Evolutionary conservation across 2,888 invertebrate species (phyloP), one percentile per base, ranked within the genome.

Genomic region (Polydrusus pterygomalis): DNA sequence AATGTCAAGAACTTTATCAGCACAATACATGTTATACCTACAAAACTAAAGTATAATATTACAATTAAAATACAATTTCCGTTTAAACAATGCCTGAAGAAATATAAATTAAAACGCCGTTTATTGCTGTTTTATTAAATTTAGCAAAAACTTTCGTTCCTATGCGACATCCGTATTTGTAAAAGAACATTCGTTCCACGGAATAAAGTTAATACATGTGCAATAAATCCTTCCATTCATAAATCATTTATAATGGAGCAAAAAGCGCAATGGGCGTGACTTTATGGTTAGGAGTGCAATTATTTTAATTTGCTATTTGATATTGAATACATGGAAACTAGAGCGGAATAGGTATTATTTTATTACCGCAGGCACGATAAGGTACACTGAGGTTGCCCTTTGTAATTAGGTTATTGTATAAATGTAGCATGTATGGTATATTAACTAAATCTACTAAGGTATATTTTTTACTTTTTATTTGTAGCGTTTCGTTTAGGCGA

Each of bases 221-320:
- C 67, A 67, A 67, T 63, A 70, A 63, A 70, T 63, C 69, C 58
- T 58, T 38, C 34, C 17, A 51, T 10, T 11, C 69, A 58, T 69
- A 69, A 69, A 69, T 69, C 58, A 69, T 69, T 30, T 38, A 49
- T 45, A 70, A 62, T 70, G 34, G 38, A 18, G n/a, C 34, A 70
- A 70, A 70, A 47, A 45, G 58, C 30, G 69, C 70, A 63, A 47
- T 38, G 58, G 58, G 69, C 62, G 70, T 71, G 64, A 71, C 71
- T 54, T 71, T 64, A 71, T 54, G 71, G 64, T 43, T 45, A 71
- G 54, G 54, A 71, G 71, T 71, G 54, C 64, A 71, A 71, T 71
- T 71, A 71, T 71, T 71, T 71, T 71, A 71, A 71, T 71, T 71
- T 45, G 60, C 17, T 20, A 38, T 56, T 45, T 71, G 71, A 71